Evolutionary conservation across 2,797 vertebrate species (phyloP).

Genomic region (Enteromius viviparus): DNA sequence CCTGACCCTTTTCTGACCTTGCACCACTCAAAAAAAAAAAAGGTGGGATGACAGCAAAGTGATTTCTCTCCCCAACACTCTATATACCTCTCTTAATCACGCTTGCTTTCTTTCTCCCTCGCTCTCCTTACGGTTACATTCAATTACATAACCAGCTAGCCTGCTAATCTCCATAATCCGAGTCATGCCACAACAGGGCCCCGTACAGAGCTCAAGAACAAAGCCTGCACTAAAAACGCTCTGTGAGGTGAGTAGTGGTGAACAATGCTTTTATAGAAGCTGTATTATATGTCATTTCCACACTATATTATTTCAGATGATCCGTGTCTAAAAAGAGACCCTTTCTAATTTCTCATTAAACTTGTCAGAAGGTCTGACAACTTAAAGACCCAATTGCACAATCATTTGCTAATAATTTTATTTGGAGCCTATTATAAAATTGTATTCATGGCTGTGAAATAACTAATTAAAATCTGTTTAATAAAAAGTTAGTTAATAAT

Average conservation of each 20-base stretch:
- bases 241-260: constrained; percentile 10
- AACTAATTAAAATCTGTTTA: not conserved
- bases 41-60: not conserved
- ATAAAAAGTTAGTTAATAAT: not conserved
- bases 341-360: not conserved
- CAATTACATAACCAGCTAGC: constrained; percentile 63
- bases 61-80: not conserved
- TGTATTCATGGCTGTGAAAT: not conserved
- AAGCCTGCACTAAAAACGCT: constrained; percentile 52
- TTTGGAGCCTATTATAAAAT: not conserved
- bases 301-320: not conserved
- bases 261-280: constrained; percentile 15
- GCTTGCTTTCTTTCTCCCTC: constrained; percentile 16
- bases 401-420: not conserved
- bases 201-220: constrained; percentile 49
- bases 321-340: not conserved
- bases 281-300: constrained; percentile 9
- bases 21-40: not conserved
- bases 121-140: constrained; percentile 55
- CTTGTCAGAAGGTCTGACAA: not conserved
- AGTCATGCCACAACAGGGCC: constrained; percentile 58
- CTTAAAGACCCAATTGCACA: not conserved
- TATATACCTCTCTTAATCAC: not conserved
- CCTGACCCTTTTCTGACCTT: constrained; percentile 23
- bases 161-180: constrained; percentile 65